phyloP scores from a whole-genome alignment of 2,797 vertebrate genomes.

The Ceryle rudis region DNA sequence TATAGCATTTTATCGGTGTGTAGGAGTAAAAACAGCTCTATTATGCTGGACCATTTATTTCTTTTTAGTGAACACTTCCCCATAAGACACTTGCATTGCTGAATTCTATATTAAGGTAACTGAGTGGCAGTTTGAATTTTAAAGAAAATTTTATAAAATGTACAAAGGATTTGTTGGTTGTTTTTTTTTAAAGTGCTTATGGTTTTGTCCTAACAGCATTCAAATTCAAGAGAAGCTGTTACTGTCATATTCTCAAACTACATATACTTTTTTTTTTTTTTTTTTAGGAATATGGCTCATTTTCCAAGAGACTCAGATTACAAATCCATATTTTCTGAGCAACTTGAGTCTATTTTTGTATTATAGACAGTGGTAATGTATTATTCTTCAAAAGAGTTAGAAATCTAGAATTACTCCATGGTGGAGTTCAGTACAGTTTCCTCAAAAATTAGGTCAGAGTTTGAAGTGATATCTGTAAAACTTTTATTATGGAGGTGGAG shows the following conservation, averaged over 20 bases:
- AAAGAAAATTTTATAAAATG: not conserved
- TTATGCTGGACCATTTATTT: not conserved
- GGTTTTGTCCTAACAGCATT: not conserved
- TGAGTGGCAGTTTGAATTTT: not conserved
- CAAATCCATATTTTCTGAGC: not conserved
- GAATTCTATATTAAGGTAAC: not conserved
- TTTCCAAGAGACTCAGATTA: not conserved
- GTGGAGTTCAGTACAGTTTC: not conserved
- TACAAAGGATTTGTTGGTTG: not conserved
- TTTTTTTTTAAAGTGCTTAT: not conserved
- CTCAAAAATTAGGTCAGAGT: not conserved
- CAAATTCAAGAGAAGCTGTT: slow-evolving; percentile 29
- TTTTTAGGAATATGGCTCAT: not conserved
- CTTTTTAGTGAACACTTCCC: not conserved
- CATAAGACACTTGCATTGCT: not conserved
- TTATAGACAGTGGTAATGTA: not conserved
- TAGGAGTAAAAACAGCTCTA: not conserved
- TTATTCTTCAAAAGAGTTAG: not conserved
- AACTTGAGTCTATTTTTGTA: not conserved
- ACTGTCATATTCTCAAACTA: not conserved
- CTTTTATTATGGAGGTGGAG: not conserved
- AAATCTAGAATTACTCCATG: not conserved
- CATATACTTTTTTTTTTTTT: not conserved
- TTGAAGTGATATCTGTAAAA: not conserved
- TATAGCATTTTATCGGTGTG: not conserved